phyloP scores from a whole-genome alignment of 2,797 vertebrate genomes.

The Helarctos malayanus region DNA sequence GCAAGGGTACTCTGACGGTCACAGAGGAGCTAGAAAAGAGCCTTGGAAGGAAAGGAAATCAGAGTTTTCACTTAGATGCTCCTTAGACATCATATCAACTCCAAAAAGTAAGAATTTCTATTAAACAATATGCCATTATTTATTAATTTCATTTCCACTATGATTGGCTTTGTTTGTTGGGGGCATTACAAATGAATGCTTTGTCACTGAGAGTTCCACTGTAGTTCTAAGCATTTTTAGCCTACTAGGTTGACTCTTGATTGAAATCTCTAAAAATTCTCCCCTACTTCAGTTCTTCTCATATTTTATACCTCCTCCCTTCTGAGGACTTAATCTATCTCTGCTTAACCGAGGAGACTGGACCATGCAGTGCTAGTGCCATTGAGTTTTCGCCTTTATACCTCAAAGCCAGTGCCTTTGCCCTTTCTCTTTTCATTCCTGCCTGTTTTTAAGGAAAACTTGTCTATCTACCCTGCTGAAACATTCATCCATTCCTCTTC shows the following conservation, averaged over 20 bases:
- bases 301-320: background rate
- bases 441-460: background rate
- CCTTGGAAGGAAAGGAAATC: background rate
- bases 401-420: background rate
- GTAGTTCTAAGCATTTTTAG: background rate
- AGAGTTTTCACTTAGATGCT: background rate
- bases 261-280: background rate
- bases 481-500: background rate
- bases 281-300: background rate
- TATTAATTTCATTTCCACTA: background rate
- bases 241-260: background rate
- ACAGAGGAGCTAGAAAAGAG: background rate
- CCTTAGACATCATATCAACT: background rate
- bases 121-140: background rate
- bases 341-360: background rate
- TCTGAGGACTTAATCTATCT: background rate
- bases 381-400: background rate
- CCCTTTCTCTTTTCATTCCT: background rate
- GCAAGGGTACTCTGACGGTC: background rate
- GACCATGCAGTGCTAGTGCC: fast-evolving
- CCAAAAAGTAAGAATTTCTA: background rate
- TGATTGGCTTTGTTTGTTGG: background rate
- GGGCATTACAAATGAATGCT: background rate
- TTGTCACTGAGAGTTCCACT: background rate
- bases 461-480: background rate